Conservation (phyloP, 2,113 vertebrate genomes). For the Trematomus loennbergii region DNA sequence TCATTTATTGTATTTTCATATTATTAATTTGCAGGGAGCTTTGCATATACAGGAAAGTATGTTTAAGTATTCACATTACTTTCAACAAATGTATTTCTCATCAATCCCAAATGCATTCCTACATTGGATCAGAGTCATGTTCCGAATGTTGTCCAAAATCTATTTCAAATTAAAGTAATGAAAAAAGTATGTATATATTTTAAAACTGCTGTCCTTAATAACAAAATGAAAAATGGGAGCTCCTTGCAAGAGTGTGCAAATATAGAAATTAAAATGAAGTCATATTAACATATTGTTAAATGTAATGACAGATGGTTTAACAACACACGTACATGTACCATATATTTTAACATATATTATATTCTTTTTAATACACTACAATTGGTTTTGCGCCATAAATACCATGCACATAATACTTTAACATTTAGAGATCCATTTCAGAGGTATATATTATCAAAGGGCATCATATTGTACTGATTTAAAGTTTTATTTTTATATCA, state of each 20-base stretch:
- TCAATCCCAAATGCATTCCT: not conserved
- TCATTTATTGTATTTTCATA: constrained; percentile 22
- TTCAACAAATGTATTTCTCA: not conserved
- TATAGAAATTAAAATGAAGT: not conserved
- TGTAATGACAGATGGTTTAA: not conserved
- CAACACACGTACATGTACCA: too few relatives aligned
- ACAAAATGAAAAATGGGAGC: not conserved
- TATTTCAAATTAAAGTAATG: not conserved
- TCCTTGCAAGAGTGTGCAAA: not conserved
- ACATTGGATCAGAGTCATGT: not conserved
- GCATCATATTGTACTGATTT: too few relatives aligned
- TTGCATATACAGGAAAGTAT: not conserved
- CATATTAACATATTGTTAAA: not conserved
- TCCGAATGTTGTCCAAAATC: not conserved
- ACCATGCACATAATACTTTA: too few relatives aligned
- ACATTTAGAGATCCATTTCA: too few relatives aligned
- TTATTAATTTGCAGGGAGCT: constrained; percentile 9
- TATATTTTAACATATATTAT: too few relatives aligned
- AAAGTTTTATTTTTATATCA: too few relatives aligned
- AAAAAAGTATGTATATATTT: not conserved
- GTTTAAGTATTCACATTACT: not conserved
- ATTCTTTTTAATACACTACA: too few relatives aligned
- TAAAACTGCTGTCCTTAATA: not conserved
- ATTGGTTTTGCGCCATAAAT: too few relatives aligned
- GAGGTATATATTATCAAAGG: too few relatives aligned